A percentile compares a stretch with the other conserved stretches of the same genome.
These are phyloP conservation scores for Achroia grisella DNA, from an alignment of 1,140 invertebrate genomes.

Conservation along the genomic window DNA sequence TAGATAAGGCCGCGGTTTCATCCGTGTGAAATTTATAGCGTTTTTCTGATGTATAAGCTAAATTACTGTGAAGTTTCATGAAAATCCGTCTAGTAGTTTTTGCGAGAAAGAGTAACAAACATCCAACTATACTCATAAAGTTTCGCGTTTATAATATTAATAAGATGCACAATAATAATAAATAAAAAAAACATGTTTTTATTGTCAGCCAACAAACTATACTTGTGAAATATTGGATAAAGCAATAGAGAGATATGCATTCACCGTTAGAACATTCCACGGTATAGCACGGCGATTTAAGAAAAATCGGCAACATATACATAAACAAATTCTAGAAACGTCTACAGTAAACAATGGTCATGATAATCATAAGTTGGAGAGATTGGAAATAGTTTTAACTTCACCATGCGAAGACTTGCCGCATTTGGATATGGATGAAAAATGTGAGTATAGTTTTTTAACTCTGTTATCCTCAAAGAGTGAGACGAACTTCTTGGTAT, in stretches of 20 bases:
- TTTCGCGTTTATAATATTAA: no score
- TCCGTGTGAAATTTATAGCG: no score
- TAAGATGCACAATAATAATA: no score
- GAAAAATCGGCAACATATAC: neutral
- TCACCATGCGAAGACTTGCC: slow-evolving; percentile 76
- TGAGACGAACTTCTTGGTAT: no score
- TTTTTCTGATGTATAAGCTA: no score
- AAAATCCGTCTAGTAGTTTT: no score
- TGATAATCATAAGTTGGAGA: slow-evolving; percentile 29
- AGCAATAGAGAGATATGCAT: slow-evolving; percentile 45
- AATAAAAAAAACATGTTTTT: neutral
- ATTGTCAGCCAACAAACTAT: slow-evolving; percentile 23
- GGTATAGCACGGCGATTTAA: slow-evolving; percentile 1
- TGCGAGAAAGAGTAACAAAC: no score
- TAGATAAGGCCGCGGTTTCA: no score
- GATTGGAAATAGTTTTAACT: slow-evolving; percentile 71
- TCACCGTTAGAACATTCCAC: slow-evolving; percentile 19
- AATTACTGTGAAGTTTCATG: no score
- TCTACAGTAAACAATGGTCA: neutral
- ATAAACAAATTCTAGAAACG: neutral
- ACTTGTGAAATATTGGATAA: slow-evolving; percentile 41
- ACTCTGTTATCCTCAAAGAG: neutral
- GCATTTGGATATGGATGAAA: slow-evolving; percentile 80
- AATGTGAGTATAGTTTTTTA: slow-evolving; percentile 73
- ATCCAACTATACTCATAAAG: no score